Percentiles rank a stretch among this genome's conserved stretches.
These are phyloP conservation scores for Henricia sp. DNA, from an alignment of 53 echinoderm and acorn worm genomes.

Conservation along the genomic window DNA sequence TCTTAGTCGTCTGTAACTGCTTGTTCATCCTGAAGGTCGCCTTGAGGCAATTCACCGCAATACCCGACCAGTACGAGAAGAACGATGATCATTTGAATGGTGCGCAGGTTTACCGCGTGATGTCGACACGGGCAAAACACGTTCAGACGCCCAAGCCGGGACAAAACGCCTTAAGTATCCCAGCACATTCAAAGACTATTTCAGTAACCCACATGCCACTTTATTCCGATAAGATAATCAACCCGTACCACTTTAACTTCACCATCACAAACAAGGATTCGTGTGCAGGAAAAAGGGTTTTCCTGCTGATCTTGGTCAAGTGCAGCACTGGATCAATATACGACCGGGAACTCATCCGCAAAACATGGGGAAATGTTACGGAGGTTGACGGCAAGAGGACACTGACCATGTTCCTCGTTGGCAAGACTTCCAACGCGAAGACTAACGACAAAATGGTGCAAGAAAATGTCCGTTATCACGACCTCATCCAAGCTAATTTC, in stretches of 20 bases:
- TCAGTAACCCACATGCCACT: no score
- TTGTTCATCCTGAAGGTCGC: no score
- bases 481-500: constrained; percentile 39
- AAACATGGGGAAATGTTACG: constrained; percentile 24
- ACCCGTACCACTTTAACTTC: background rate
- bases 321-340: background rate
- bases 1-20: no score
- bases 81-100: no score
- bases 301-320: constrained; percentile 22
- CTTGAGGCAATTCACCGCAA: no score
- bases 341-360: background rate
- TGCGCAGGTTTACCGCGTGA: no score
- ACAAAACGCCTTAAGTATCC: no score
- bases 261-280: background rate
- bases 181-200: no score
- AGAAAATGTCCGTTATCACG: background rate
- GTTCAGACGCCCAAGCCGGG: no score
- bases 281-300: background rate
- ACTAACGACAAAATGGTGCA: background rate
- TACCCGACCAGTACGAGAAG: no score
- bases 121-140: no score
- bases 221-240: background rate
- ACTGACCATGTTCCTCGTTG: constrained; percentile 38
- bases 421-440: background rate
- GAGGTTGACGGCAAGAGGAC: constrained; percentile 5